Conservation (phyloP, 2,888 invertebrate species). For the Diarsia dahlii region DNA sequence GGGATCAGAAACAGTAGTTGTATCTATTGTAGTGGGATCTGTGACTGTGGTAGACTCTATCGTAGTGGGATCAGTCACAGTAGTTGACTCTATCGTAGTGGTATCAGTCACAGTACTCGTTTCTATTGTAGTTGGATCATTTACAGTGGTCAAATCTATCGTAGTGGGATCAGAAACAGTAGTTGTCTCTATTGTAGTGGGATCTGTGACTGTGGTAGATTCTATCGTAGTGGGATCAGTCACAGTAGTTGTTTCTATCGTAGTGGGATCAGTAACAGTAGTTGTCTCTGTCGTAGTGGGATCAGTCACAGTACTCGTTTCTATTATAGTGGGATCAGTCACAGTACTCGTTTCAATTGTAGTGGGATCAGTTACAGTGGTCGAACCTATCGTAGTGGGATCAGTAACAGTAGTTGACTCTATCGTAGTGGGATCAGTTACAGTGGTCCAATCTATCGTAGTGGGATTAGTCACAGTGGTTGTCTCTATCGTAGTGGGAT, state of each 20-base stretch:
- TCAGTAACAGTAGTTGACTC: slow-evolving; percentile 3
- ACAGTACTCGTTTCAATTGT: not conserved
- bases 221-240: not conserved
- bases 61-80: not conserved
- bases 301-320: not conserved
- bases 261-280: not conserved
- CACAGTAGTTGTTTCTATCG: not conserved
- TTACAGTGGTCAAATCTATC: not conserved
- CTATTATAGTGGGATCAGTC: slow-evolving; percentile 7
- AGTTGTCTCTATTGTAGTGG: not conserved
- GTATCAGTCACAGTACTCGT: not conserved
- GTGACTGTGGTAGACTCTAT: not conserved
- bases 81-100: not conserved
- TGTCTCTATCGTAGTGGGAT: slow-evolving; percentile 1
- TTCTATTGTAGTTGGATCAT: slow-evolving; percentile 4
- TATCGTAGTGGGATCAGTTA: not conserved
- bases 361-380: no score
- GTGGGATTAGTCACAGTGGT: not conserved
- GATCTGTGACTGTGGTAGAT: not conserved
- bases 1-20: slow-evolving; percentile 5
- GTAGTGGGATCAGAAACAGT: not conserved
- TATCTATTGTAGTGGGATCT: not conserved
- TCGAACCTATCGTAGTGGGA: not conserved
- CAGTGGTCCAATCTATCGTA: slow-evolving; percentile 5
- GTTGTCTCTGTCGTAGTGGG: not conserved